Percentiles rank a stretch among this genome's conserved stretches.
Conservation (phyloP, 2,797 vertebrate species). For the Danionella dracula region DNA sequence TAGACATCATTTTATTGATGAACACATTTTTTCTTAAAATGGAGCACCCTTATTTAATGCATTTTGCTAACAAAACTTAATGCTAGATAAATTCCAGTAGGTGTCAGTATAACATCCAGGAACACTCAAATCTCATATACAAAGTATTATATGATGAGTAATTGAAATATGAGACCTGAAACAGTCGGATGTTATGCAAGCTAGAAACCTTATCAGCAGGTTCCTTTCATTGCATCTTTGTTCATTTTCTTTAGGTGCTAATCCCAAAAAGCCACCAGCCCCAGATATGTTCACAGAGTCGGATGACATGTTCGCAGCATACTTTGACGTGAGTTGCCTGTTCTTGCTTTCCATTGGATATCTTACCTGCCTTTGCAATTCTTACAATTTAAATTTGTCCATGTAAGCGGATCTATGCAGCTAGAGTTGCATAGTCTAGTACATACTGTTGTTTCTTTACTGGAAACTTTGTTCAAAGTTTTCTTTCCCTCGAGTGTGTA, state of each 20-base stretch:
- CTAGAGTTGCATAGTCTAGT: constrained; percentile 33
- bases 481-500: constrained; percentile 32
- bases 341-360: constrained; percentile 30
- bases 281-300: constrained; percentile 99
- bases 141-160: neutral
- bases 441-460: constrained; percentile 31
- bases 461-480: constrained; percentile 21
- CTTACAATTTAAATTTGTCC: constrained; percentile 36
- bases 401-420: constrained; percentile 43
- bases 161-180: neutral
- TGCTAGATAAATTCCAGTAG: neutral
- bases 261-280: constrained; percentile 89
- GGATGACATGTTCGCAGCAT: constrained; percentile 96
- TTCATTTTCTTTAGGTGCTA: constrained; percentile 73
- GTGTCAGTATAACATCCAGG: neutral
- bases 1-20: too few relatives aligned
- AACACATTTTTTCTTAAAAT: too few relatives aligned
- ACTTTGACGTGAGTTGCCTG: constrained; percentile 90
- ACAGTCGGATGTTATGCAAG: neutral
- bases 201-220: neutral
- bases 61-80: neutral
- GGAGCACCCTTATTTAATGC: too few relatives aligned
- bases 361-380: constrained; percentile 24
- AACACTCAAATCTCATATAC: neutral
- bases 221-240: neutral